Base-by-base conservation (phyloP, 2,113 vertebrate genomes). In the Notarius lentiginosus region DNA sequence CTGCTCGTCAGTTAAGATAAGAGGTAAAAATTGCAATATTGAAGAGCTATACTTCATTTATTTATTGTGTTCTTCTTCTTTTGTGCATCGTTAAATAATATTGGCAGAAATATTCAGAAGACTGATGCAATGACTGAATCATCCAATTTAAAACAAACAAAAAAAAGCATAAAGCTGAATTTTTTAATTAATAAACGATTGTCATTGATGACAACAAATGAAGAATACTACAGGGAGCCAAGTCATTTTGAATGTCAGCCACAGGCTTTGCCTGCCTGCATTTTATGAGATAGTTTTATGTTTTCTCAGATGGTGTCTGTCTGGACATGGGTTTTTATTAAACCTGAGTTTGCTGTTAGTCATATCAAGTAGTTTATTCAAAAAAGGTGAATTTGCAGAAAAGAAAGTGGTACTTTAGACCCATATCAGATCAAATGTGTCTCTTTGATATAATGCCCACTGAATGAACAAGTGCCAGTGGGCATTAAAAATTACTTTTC, bases 181-280 rank as follows among this genome's bases (percentile, higher is more conserved):
- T 87, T 81, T 85, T 85, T 81, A 0, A 63, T 85, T 81, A 72
- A 49, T 66, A 63, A 79, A 56, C 11, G 65, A 22, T 17, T 83
- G 82, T 63, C 73, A 83, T 75, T 86, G 83, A 87, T 84, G 47
- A 56, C 60, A 85, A 82, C 79, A 85, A 87, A 87, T 85, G 55
- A 79, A 87, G 49, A 81, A 79, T 61, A 51, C n/a, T 30, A 81
- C 56, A 3, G 79, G 77, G 79, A 72, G 49, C 87, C 82, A 85
- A 77, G 81, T 73, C 55, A 79, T 80, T 87, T 87, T 80, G 86
- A 88, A 83, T 87, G 86, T 87, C 88, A 89, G 86, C 86, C 86
- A 89, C 82, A 84, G 85, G 82, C 82, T 88, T 88, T 88, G 84
- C 80, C 87, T 86, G 77, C n/a, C 49, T 61, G 70, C 34, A 58